Conservation (phyloP, 2,888 invertebrate genomes). For the Rhingia rostrata region DNA sequence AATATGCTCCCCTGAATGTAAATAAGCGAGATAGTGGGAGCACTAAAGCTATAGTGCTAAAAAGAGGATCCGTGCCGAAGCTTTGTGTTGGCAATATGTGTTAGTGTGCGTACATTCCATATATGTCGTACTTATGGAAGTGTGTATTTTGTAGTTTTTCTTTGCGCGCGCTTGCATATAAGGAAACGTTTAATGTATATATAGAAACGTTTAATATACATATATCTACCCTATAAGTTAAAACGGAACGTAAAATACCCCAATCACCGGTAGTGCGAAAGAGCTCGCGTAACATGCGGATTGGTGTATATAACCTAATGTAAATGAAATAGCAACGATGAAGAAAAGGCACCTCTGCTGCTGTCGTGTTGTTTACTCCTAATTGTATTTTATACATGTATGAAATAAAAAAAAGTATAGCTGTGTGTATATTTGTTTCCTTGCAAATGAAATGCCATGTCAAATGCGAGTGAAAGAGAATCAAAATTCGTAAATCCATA, state of each 20-base stretch:
- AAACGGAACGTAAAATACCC: constrained; percentile 48
- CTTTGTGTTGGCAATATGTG: constrained; percentile 36
- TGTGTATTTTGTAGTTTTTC: constrained; percentile 62
- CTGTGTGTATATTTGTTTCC: constrained; percentile 35
- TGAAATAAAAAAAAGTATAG: constrained; percentile 8
- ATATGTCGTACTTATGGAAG: neutral
- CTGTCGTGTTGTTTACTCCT: constrained; percentile 64
- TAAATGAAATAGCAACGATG: constrained; percentile 53
- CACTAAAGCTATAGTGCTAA: neutral
- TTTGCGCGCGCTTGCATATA: constrained; percentile 73
- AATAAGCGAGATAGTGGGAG: constrained; percentile 46
- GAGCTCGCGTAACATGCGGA: constrained; percentile 33
- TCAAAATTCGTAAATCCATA: constrained; percentile 20
- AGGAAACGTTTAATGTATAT: constrained; percentile 63
- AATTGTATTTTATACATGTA: constrained; percentile 54
- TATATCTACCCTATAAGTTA: constrained; percentile 20
- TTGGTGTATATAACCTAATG: constrained; percentile 42
- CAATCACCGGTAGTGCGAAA: constrained; percentile 49
- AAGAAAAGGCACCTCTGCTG: constrained; percentile 40
- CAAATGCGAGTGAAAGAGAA: constrained; percentile 69
- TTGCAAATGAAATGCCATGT: constrained; percentile 61
- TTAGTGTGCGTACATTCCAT: neutral
- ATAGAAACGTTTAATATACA: neutral
- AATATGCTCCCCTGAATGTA: neutral
- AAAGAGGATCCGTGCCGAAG: constrained; percentile 23